These are phyloP conservation scores for Psilanteris sp. DNA, from an alignment of 1,140 invertebrate genomes.

Conservation along the genomic window DNA sequence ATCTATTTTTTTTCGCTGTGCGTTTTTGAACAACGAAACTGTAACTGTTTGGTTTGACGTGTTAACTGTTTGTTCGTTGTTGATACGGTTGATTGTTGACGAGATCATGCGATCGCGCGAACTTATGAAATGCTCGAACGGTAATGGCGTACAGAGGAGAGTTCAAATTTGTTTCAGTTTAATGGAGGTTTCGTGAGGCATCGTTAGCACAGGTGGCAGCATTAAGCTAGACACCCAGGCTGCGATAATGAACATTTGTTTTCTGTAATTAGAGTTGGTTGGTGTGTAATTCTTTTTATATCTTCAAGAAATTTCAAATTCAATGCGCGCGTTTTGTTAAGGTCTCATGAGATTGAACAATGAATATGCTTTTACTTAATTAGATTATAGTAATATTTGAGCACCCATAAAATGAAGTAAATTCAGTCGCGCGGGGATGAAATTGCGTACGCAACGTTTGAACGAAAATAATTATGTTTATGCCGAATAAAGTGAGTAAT, in stretches of 20 bases:
- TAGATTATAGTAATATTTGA: no score
- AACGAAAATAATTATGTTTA: no score
- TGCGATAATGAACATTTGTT: constrained; percentile 11
- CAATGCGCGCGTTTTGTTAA: no score
- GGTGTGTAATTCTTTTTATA: background rate
- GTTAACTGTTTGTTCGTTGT: constrained; percentile 8
- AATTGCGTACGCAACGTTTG: no score
- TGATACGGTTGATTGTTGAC: background rate
- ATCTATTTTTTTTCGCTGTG: no score
- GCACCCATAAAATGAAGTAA: no score
- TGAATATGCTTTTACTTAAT: no score
- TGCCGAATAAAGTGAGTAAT: no score
- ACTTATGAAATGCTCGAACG: background rate
- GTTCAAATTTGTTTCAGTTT: constrained; percentile 25
- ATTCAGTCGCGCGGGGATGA: no score
- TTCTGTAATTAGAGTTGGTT: constrained; percentile 13
- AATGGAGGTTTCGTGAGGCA: constrained; percentile 18
- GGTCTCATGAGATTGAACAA: no score
- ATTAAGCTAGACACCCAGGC: background rate
- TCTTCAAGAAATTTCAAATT: background rate
- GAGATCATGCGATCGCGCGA: constrained; percentile 19
- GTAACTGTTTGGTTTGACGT: constrained; percentile 6
- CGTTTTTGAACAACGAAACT: constrained; percentile 8
- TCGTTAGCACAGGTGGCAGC: constrained; percentile 11
- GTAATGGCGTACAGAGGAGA: constrained; percentile 1